These are phyloP conservation scores for Corythaixoides concolor DNA, from an alignment of 2,113 vertebrate genomes.

Conservation along the genomic window DNA sequence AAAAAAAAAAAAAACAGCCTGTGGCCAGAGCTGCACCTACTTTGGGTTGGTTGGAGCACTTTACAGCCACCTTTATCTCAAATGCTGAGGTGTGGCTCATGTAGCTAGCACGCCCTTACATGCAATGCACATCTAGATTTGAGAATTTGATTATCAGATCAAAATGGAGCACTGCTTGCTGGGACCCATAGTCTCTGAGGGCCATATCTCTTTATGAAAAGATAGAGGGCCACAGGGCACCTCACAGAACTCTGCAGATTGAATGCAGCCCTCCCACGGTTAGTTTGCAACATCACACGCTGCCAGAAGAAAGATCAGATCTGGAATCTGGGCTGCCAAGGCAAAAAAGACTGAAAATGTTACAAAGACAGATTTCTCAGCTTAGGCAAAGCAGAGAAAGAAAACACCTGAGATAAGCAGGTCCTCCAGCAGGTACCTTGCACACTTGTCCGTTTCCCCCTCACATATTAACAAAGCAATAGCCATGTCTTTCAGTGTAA, in stretches of 20 bases:
- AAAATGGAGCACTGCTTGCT: conserved; percentile 29
- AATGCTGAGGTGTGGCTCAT: neutral
- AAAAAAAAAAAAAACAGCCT: neutral
- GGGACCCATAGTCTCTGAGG: conserved; percentile 34
- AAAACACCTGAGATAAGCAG: neutral
- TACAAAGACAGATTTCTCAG: neutral
- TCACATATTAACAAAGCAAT: neutral
- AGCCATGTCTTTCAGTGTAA: neutral
- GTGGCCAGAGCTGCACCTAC: neutral
- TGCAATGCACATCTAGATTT: neutral
- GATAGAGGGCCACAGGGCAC: conserved; percentile 30
- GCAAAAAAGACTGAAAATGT: neutral
- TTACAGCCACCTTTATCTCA: neutral
- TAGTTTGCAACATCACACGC: neutral
- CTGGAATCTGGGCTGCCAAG: neutral
- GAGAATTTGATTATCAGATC: conserved; percentile 47
- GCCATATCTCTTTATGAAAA: neutral
- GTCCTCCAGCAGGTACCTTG: neutral
- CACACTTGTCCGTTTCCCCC: neutral
- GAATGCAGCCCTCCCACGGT: neutral
- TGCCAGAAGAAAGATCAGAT: conserved; percentile 15
- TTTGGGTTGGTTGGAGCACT: neutral
- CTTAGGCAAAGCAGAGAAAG: neutral
- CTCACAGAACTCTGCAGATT: neutral
- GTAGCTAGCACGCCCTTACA: neutral